These are phyloP conservation scores for Eutolmus rufibarbis DNA, from an alignment of 2,888 invertebrate species.

Conservation along the genomic window DNA sequence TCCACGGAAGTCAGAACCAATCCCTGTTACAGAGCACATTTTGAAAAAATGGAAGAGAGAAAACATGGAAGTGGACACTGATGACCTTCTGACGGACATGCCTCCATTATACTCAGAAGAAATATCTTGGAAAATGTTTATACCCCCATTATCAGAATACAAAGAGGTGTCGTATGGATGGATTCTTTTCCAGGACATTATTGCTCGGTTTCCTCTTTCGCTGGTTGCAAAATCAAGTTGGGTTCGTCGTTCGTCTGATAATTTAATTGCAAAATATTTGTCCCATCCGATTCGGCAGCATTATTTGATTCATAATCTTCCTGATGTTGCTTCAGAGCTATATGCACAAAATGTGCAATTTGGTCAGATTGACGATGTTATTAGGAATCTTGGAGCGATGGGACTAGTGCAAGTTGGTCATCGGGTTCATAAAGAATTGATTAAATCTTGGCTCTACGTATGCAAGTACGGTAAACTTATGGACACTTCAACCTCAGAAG, in stretches of 20 bases:
- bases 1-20: slow-evolving; percentile 42
- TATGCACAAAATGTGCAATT: background rate
- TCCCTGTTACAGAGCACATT: slow-evolving; percentile 51
- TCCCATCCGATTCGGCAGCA: slow-evolving; percentile 73
- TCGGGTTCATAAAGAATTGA: slow-evolving; percentile 67
- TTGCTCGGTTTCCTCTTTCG: slow-evolving; percentile 74
- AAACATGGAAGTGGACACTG: slow-evolving; percentile 57
- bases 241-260: slow-evolving; percentile 55
- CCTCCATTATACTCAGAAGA: slow-evolving; percentile 64
- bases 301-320: slow-evolving; percentile 70
- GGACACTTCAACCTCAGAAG: slow-evolving; percentile 71
- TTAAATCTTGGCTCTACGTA: slow-evolving; percentile 76
- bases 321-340: slow-evolving; percentile 56
- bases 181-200: slow-evolving; percentile 73
- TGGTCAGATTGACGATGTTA: slow-evolving; percentile 63
- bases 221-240: slow-evolving; percentile 65
- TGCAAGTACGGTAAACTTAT: slow-evolving; percentile 69
- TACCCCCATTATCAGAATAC: slow-evolving; percentile 71
- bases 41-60: slow-evolving; percentile 54
- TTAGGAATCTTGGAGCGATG: slow-evolving; percentile 70
- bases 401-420: slow-evolving; percentile 76
- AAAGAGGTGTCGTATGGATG: slow-evolving; percentile 70
- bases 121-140: slow-evolving; percentile 76
- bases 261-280: slow-evolving; percentile 68
- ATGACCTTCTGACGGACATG: slow-evolving; percentile 63